A percentile compares a stretch with the other conserved stretches of the same genome.
Conservation (phyloP, 2,888 invertebrate species). For the Dendrolimus houi region DNA sequence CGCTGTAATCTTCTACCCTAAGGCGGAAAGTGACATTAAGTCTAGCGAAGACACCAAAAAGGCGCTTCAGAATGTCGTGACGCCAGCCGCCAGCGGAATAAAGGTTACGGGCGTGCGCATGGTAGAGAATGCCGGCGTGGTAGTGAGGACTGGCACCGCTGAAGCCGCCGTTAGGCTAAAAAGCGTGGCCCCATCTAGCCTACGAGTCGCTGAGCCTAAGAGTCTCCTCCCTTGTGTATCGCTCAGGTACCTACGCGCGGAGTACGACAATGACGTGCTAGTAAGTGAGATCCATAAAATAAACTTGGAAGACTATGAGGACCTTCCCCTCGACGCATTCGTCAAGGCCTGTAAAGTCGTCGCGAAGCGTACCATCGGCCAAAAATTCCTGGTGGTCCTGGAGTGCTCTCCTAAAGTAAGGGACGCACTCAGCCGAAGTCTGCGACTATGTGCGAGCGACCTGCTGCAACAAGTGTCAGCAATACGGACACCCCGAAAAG, state of each 20-base stretch:
- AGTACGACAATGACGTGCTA: background rate
- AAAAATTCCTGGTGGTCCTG: background rate
- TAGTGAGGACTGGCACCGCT: conserved; percentile 1
- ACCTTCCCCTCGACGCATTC: background rate
- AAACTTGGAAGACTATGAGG: background rate
- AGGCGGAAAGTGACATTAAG: background rate
- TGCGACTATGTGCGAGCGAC: conserved; percentile 9
- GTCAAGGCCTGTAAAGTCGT: background rate
- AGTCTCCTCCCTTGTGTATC: conserved; percentile 1
- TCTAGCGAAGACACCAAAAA: conserved; percentile 4
- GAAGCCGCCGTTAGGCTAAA: conserved; percentile 1
- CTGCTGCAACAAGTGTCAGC: conserved; percentile 20
- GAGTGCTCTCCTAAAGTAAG: conserved; percentile 2
- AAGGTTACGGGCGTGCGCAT: conserved; percentile 4
- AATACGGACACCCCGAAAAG: conserved; percentile 13
- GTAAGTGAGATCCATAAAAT: background rate
- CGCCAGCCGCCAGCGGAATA: conserved; percentile 4
- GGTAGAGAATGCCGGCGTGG: conserved; percentile 2
- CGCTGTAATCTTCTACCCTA: conserved; percentile 1
- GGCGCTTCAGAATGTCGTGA: background rate
- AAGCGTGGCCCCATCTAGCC: conserved; percentile 4
- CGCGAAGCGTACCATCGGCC: background rate
- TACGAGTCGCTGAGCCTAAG: conserved; percentile 2
- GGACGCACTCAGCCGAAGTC: background rate
- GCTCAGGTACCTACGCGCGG: background rate